Evolutionary conservation across 2,888 invertebrate species (phyloP).

Genomic region (Thymelicus lineola): DNA sequence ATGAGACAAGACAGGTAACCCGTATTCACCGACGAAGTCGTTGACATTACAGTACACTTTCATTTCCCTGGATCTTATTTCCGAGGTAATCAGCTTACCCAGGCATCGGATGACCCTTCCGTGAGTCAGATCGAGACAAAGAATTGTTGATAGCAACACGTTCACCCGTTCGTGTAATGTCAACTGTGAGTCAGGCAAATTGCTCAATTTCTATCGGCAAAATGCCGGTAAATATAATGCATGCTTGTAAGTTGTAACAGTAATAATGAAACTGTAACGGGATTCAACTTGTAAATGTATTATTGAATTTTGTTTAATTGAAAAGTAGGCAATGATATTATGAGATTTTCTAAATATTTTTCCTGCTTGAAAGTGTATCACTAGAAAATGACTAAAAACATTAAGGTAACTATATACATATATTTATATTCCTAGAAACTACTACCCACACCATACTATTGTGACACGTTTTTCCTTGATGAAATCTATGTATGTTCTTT

Average conservation of each 20-base stretch:
- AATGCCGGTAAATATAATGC: background rate
- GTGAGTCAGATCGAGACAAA: constrained; percentile 10
- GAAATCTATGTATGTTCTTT: no score
- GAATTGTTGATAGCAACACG: background rate
- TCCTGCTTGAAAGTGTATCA: no score
- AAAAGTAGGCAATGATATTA: no score
- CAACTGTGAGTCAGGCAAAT: constrained; percentile 1
- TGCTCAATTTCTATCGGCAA: background rate
- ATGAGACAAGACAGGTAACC: background rate
- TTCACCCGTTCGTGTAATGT: background rate
- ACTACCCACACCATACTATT: no score
- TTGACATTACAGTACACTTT: constrained; percentile 2
- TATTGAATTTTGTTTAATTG: no score
- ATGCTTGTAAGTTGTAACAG: background rate
- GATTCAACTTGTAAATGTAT: no score
- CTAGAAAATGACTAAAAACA: no score
- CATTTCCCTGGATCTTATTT: constrained; percentile 7
- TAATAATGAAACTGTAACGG: no score
- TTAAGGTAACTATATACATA: no score
- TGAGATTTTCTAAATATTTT: no score
- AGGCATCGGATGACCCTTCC: constrained; percentile 11
- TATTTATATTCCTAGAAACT: no score
- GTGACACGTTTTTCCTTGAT: no score
- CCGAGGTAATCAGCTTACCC: background rate
- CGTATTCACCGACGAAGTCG: background rate